Base-by-base conservation (phyloP, 2,113 vertebrate species). In the Daphoenositta chrysoptera region DNA sequence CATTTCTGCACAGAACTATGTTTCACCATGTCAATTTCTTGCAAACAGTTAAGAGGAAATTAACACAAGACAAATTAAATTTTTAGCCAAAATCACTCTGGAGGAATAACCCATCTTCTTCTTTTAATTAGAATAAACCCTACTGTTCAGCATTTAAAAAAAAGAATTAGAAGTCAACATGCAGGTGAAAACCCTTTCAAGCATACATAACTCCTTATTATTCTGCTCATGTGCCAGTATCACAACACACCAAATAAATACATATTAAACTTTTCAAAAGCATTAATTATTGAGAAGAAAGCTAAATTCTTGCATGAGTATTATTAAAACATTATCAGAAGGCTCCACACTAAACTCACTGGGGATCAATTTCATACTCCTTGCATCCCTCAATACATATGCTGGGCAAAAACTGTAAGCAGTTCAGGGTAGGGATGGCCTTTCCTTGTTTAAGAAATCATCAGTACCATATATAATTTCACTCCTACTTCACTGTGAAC, bases 101-200 rank as follows among this genome's bases (percentile, higher is more conserved):
- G 39, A 86, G 73, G 50, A 94, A 93, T 90, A 91, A 79, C 35
- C 33, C 51, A 73, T 51, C 33, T 72, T 94, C 42, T 94, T 51
- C 68, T 91, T 95, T 94, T 95, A 92, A n/a, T 93, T 86, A 84
- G 56, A 94, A 84, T 60, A 54, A 73, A 71, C 37, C 19, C 89
- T 57, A 89, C 60, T 71, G 44, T 93, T 92, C 58, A 80, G 53
- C 40, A 51, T 90, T 77, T 33, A 6, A 69, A 91, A 94, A 94
- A 64, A 78, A 56, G 4, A 76, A 83, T 53, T 89, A 78, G n/a
- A 94, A 91, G 64, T 87, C 82, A 87, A 61, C 60, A 48, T 13
- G 4, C 47, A 85, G 57, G 61, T 75, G 84, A 95, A 94, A 93
- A 94, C 11, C 9, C 23, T 68, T 79, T 51, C 44, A 61, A 51